phyloP scores from a whole-genome alignment of 2,113 vertebrate species.

The Benitochromis conjunctus region DNA sequence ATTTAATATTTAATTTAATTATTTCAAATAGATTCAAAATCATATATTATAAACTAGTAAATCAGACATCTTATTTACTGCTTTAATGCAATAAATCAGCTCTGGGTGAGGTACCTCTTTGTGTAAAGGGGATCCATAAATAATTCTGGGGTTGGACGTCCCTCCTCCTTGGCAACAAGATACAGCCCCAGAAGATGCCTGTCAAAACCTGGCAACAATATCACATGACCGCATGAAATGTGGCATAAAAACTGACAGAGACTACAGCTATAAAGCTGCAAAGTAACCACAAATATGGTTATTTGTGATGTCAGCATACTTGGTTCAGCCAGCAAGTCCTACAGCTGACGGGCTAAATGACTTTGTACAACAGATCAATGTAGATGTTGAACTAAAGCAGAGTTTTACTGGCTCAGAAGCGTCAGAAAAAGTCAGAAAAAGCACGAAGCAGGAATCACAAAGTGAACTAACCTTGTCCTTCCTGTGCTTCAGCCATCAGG shows the following conservation, averaged over 20 bases:
- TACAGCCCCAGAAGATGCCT: constrained; percentile 89
- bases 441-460: neutral
- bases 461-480: constrained; percentile 80
- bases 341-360: neutral
- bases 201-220: constrained; percentile 83
- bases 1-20: neutral
- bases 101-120: constrained; percentile 74
- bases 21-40: neutral
- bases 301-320: neutral
- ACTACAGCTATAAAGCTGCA: neutral
- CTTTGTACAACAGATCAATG: neutral
- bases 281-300: neutral
- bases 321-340: neutral
- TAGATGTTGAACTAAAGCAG: neutral
- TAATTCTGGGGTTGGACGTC: constrained; percentile 82
- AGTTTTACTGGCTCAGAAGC: neutral
- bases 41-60: neutral
- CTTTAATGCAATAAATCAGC: neutral
- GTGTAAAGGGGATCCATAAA: constrained; percentile 85
- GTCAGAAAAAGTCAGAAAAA: neutral
- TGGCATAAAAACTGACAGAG: neutral
- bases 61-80: neutral
- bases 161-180: constrained; percentile 85
- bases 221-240: neutral
- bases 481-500: constrained; percentile 88